A percentile compares a stretch with the other conserved stretches of the same genome.
Conservation (phyloP, 1,140 invertebrate genomes). For the Brachionus calyciflorus region DNA sequence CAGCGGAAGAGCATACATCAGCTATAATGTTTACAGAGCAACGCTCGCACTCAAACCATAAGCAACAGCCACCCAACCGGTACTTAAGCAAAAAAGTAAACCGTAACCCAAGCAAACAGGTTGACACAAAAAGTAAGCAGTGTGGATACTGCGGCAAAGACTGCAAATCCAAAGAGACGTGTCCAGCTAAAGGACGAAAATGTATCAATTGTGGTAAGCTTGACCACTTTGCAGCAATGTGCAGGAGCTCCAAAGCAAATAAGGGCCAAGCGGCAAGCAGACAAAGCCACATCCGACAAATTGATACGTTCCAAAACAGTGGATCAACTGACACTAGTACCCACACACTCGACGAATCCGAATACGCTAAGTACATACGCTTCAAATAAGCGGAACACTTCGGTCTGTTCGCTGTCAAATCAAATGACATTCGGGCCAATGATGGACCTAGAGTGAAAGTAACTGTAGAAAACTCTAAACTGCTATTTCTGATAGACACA, state of each 20-base stretch:
- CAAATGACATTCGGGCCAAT: not conserved
- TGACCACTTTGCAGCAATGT: conserved; percentile 3
- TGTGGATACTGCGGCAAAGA: not conserved
- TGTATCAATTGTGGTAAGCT: not conserved
- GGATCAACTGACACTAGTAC: no score
- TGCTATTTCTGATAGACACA: not conserved
- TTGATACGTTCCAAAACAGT: no score
- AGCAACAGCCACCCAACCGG: not conserved
- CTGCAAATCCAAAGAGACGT: not conserved
- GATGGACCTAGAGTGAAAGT: not conserved
- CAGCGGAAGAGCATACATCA: not conserved
- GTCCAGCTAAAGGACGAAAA: not conserved
- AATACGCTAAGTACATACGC: not conserved
- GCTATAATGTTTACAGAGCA: conserved; percentile 2
- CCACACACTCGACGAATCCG: no score
- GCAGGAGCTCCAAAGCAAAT: no score
- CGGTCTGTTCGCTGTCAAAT: not conserved
- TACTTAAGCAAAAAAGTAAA: not conserved
- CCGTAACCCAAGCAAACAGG: not conserved
- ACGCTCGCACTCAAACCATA: no score
- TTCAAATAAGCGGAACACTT: not conserved
- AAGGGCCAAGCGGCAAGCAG: no score
- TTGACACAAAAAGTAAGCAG: not conserved
- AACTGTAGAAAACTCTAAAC: not conserved
- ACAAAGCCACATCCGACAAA: no score